Evolutionary conservation across 2,113 vertebrate genomes (phyloP).

Genomic region (Ammodytes marinus): DNA sequence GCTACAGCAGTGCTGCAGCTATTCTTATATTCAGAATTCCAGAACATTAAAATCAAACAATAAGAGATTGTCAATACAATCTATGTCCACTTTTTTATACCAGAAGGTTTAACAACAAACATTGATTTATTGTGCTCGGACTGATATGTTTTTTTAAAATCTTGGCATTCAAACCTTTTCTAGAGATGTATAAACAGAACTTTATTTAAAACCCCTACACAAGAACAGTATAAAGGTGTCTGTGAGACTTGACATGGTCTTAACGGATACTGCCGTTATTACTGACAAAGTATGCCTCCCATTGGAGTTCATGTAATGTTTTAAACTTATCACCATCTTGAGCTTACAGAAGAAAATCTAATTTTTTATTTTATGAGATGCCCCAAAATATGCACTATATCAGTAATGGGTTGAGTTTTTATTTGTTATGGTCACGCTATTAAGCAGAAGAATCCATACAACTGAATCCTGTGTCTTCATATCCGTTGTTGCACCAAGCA

Average conservation of each 20-base stretch:
- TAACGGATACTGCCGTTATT: background rate
- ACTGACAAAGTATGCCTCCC: background rate
- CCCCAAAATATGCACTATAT: background rate
- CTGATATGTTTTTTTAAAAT: background rate
- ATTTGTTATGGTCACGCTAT: background rate
- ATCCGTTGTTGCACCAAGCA: constrained; percentile 79
- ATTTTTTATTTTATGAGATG: background rate
- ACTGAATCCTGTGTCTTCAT: constrained; percentile 30
- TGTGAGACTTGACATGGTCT: background rate
- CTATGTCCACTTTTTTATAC: background rate
- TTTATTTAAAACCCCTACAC: no score
- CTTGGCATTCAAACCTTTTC: background rate
- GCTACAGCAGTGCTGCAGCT: no score
- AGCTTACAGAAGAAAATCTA: background rate
- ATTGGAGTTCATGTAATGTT: background rate
- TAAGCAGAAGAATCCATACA: background rate
- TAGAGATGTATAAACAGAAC: no score
- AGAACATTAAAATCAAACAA: no score
- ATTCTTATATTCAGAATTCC: no score
- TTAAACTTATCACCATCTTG: constrained; percentile 41
- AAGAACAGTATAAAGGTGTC: background rate
- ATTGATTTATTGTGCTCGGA: no score
- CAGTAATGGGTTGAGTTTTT: background rate
- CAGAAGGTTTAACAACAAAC: background rate
- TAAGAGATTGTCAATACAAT: background rate